Conservation (phyloP, 2,113 vertebrate genomes). For the Euleptes europaea region DNA sequence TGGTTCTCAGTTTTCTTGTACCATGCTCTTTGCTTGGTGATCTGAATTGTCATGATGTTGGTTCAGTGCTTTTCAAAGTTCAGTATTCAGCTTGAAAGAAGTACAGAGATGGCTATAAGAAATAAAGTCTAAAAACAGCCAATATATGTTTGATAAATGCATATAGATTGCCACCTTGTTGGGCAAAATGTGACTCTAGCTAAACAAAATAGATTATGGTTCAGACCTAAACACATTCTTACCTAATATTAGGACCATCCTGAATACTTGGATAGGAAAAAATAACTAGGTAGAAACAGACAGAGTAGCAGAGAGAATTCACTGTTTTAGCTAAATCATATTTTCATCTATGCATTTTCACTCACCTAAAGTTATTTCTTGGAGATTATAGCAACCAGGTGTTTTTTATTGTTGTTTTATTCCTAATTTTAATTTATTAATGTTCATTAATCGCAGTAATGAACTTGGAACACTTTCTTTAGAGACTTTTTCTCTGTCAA, state of each 20-base stretch:
- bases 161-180: neutral
- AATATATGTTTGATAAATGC: neutral
- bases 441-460: neutral
- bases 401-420: neutral
- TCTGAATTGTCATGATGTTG: constrained; percentile 14
- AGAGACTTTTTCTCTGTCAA: too few species aligned
- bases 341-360: neutral
- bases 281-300: neutral
- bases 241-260: neutral
- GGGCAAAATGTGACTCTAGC: constrained; percentile 1
- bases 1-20: neutral
- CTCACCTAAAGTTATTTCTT: neutral
- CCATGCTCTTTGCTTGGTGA: constrained; percentile 3
- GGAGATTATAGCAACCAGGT: neutral
- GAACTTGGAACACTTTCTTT: too few species aligned
- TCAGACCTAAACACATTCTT: neutral
- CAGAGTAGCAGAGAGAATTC: neutral
- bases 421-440: neutral
- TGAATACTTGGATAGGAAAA: neutral
- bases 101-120: neutral
- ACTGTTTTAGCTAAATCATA: neutral
- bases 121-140: constrained; percentile 11
- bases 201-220: constrained; percentile 7
- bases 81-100: constrained; percentile 1
- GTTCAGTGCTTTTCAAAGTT: constrained; percentile 23